Percentiles rank a stretch among this genome's conserved stretches.
Conservation (phyloP, 2,113 vertebrate species). For the Brevimyrus niger region DNA sequence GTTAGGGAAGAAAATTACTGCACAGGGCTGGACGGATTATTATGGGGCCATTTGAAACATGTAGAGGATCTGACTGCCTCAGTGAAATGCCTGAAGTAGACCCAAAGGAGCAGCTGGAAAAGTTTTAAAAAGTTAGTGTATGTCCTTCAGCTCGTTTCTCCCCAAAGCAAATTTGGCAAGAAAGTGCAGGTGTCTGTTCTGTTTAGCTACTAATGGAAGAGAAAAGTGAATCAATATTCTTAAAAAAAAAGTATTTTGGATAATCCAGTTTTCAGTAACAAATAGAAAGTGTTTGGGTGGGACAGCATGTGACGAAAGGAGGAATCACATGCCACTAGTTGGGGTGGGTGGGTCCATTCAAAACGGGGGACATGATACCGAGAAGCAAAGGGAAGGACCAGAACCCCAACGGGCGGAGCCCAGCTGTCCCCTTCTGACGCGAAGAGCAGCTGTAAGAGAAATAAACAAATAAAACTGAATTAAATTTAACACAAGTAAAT, state of each 20-base stretch:
- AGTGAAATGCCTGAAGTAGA: not conserved
- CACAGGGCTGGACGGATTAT: not conserved
- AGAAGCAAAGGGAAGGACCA: constrained; percentile 11
- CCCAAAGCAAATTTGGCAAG: constrained; percentile 34
- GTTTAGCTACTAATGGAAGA: constrained; percentile 43
- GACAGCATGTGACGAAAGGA: constrained; percentile 34
- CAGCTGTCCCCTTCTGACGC: not conserved
- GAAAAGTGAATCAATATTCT: constrained; percentile 52
- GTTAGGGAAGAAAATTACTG: not conserved
- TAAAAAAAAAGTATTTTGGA: constrained; percentile 42
- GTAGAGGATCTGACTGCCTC: not conserved
- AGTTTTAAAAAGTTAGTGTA: not conserved
- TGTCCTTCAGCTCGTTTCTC: not conserved
- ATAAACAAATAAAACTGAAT: not conserved
- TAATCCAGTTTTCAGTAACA: constrained; percentile 46
- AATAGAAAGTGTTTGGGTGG: constrained; percentile 36
- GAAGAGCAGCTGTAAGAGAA: not conserved
- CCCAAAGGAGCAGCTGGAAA: not conserved
- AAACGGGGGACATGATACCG: constrained; percentile 12
- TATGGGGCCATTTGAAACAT: not conserved
- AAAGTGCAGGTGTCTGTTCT: constrained; percentile 30
- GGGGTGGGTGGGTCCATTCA: not conserved
- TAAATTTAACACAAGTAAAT: not conserved
- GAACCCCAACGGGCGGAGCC: not conserved
- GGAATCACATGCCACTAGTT: not conserved